Conservation (phyloP, 2,797 vertebrate species). For the Sebastes oblongus region DNA sequence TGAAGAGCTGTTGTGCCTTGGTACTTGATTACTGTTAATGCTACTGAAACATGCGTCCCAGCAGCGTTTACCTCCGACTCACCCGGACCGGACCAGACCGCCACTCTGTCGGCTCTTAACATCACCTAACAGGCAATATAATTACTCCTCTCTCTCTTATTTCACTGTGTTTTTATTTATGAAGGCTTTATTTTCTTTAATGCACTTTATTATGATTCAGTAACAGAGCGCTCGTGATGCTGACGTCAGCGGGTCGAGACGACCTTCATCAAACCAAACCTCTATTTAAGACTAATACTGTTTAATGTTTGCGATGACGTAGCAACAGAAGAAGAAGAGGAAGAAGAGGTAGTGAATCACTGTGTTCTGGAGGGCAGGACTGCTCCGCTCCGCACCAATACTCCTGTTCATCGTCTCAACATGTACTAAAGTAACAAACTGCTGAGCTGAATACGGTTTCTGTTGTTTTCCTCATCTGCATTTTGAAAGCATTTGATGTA, state of each 20-base stretch:
- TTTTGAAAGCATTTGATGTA: slow-evolving; percentile 74
- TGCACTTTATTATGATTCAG: slow-evolving; percentile 80
- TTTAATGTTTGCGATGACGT: slow-evolving; percentile 48
- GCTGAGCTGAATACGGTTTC: slow-evolving; percentile 42
- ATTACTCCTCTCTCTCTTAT: slow-evolving; percentile 25
- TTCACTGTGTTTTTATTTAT: slow-evolving; percentile 47
- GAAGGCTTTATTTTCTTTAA: slow-evolving; percentile 71
- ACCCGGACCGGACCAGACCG: background rate
- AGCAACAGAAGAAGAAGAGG: slow-evolving; percentile 44
- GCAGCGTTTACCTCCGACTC: slow-evolving; percentile 48
- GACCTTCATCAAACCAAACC: slow-evolving; percentile 60
- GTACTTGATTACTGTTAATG: slow-evolving; percentile 64
- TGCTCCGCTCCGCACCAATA: slow-evolving; percentile 34
- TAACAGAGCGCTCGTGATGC: slow-evolving; percentile 10
- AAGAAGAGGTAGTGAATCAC: slow-evolving; percentile 47
- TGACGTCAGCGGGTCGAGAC: slow-evolving; percentile 21
- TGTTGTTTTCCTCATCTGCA: slow-evolving; percentile 58
- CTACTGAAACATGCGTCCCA: slow-evolving; percentile 28
- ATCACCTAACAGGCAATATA: slow-evolving; percentile 48
- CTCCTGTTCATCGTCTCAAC: slow-evolving; percentile 33
- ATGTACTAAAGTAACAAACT: slow-evolving; percentile 31
- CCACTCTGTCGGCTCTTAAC: slow-evolving; percentile 21
- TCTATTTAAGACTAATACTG: slow-evolving; percentile 43
- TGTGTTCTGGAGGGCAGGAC: slow-evolving; percentile 56
- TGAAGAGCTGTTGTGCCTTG: slow-evolving; percentile 77